Base-by-base conservation (phyloP, 2,113 vertebrate species). In the Chloropsis cyanopogon region DNA sequence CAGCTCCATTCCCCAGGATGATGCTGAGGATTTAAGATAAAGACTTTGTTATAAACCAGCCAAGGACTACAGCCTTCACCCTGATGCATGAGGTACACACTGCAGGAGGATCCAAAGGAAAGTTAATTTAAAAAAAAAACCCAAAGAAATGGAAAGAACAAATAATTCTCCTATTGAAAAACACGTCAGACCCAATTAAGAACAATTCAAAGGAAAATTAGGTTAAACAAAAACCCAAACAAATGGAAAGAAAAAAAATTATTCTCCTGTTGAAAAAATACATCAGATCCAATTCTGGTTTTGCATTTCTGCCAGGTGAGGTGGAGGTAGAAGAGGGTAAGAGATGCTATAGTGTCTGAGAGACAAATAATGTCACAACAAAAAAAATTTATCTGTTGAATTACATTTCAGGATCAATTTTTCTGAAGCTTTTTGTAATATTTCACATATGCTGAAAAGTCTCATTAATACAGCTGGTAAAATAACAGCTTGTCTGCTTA, bases 401-500 rank as follows among this genome's bases (percentile, higher is more conserved):
- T 71, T 92, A 25, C 54, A 52, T 60, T 64, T 83, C 52, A 71
- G 68, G 37, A 86, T 84, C 82, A 86, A 78, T 60, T 78, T 42
- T 90, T 82, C 68, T 86, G 80, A 83, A 90, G 69, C 49, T 92
- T 57, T 86, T 88, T 84, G 88, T 81, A 94, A 70, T 96, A 92
- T 90, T 88, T 90, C 86, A 49, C 85, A 64, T 73, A 83, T 60
- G 79, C 61, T 88, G 90, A 75, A 66, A 92, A 93, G 60, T 88
- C 82, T 64, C 68, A 75, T 92, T 93, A 92, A 92, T 88, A 92
- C 12, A 94, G 56, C 82, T 90, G 56, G 68, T 81, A 94, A 96
- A 97, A 96, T 95, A 96, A 94, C 95, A 96, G 86, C 93, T 92
- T 93, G 90, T 88, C 95, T 96, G 80, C 92, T 88, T 90, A 83